A percentile compares a stretch with the other conserved stretches of the same genome.
phyloP scores from a whole-genome alignment of 2,797 vertebrate genomes.

The Leptoclinus maculatus region DNA sequence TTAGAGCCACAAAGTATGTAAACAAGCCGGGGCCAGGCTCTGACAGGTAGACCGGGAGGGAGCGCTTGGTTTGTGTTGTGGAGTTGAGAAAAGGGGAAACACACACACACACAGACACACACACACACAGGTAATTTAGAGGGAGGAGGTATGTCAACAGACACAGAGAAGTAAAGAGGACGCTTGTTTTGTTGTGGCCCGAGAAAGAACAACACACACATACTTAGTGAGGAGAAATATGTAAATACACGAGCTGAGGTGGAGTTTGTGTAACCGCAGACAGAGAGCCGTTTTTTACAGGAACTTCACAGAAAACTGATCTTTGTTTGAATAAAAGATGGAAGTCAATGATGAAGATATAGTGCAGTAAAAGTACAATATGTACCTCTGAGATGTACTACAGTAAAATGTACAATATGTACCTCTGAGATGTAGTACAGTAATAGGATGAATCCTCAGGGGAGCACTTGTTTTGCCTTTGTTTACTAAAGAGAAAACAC shows the following conservation, averaged over 20 bases:
- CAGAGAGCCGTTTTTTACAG: not conserved
- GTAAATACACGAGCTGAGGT: conserved; percentile 45
- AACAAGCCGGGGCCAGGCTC: conserved; percentile 56
- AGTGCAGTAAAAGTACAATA: too few relatives aligned
- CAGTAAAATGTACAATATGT: not conserved
- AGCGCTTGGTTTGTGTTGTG: conserved; percentile 43
- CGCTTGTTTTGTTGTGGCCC: conserved; percentile 57
- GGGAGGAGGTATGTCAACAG: conserved; percentile 52
- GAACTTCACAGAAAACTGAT: not conserved
- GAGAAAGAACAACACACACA: conserved; percentile 60
- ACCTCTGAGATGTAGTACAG: not conserved
- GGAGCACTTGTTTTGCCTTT: conserved; percentile 41
- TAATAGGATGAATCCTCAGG: conserved; percentile 3
- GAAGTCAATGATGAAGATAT: not conserved
- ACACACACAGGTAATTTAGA: conserved; percentile 50
- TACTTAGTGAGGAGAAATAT: conserved; percentile 56
- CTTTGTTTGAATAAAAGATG: conserved; percentile 10
- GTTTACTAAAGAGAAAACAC: conserved; percentile 51
- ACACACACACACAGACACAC: conserved; percentile 20
- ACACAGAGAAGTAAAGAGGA: conserved; percentile 42
- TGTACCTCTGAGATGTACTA: not conserved
- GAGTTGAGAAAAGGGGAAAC: not conserved
- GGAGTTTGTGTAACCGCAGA: conserved; percentile 27
- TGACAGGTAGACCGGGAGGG: conserved; percentile 48
- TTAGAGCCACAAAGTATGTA: conserved; percentile 77